Percentiles rank a stretch among this genome's conserved stretches.
These are phyloP conservation scores for Lepilemur ruficaudatus DNA, from an alignment of 2,797 vertebrate species.

Conservation along the genomic window DNA sequence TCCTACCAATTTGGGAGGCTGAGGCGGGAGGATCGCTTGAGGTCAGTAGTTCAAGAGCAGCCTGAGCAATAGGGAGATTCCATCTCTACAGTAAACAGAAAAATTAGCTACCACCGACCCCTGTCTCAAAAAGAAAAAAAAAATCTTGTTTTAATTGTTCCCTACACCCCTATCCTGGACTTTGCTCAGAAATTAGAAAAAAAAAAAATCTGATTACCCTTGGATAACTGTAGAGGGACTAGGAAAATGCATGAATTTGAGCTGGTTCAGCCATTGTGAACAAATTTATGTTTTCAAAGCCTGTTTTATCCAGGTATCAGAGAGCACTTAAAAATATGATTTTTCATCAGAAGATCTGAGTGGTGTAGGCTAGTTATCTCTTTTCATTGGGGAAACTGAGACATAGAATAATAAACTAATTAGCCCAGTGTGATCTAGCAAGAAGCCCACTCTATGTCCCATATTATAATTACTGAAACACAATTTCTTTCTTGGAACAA, in stretches of 20 bases:
- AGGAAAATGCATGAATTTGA: conserved; percentile 13
- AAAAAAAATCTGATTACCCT: not conserved
- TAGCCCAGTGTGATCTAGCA: not conserved
- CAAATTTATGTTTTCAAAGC: not conserved
- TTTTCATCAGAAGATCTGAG: not conserved
- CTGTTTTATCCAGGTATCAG: not conserved
- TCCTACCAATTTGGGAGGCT: not conserved
- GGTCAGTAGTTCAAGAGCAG: not conserved
- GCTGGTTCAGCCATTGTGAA: not conserved
- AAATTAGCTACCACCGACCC: not conserved
- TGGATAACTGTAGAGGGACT: not conserved
- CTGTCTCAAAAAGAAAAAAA: not conserved
- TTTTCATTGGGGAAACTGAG: not conserved
- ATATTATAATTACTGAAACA: not conserved
- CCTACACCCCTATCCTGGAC: not conserved
- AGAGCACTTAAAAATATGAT: not conserved
- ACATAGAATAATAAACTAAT: not conserved
- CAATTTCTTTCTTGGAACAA: not conserved
- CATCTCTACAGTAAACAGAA: not conserved
- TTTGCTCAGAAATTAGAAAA: not conserved
- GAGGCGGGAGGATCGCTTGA: not conserved
- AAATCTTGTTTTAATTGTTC: not conserved
- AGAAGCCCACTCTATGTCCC: not conserved
- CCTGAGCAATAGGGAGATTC: not conserved
- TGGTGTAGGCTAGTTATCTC: not conserved